phyloP scores from a whole-genome alignment of 2,888 invertebrate species.

The Agrotis puta region DNA sequence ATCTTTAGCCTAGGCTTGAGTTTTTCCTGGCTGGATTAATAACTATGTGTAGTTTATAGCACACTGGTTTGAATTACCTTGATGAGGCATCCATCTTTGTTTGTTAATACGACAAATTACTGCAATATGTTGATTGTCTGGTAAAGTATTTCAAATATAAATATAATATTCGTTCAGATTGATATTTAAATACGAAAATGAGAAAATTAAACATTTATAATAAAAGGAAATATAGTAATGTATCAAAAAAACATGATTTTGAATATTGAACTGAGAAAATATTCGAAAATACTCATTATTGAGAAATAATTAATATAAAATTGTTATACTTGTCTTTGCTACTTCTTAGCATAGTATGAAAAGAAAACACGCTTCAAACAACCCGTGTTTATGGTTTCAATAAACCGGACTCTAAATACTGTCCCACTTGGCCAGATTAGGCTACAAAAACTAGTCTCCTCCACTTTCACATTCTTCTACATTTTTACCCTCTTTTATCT shows the following conservation, averaged over 20 bases:
- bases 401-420: neutral
- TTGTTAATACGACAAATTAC: neutral
- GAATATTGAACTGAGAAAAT: neutral
- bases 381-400: neutral
- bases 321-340: neutral
- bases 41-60: slow-evolving; percentile 5
- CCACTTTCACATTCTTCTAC: neutral
- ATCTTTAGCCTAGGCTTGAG: slow-evolving; percentile 3
- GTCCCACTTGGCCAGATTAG: neutral
- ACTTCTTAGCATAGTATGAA: neutral
- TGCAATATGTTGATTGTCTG: neutral
- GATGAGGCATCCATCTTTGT: neutral
- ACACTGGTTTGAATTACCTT: neutral
- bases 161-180: slow-evolving; percentile 1
- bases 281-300: slow-evolving; percentile 15
- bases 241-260: slow-evolving; percentile 8
- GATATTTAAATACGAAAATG: neutral
- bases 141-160: neutral
- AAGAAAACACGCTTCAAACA: neutral
- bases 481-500: neutral
- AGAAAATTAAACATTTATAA: neutral
- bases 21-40: neutral
- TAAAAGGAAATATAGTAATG: neutral
- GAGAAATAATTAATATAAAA: slow-evolving; percentile 4
- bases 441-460: neutral